Base-by-base conservation (phyloP, 1,140 invertebrate species). In the Oncopeltus fasciatus region DNA sequence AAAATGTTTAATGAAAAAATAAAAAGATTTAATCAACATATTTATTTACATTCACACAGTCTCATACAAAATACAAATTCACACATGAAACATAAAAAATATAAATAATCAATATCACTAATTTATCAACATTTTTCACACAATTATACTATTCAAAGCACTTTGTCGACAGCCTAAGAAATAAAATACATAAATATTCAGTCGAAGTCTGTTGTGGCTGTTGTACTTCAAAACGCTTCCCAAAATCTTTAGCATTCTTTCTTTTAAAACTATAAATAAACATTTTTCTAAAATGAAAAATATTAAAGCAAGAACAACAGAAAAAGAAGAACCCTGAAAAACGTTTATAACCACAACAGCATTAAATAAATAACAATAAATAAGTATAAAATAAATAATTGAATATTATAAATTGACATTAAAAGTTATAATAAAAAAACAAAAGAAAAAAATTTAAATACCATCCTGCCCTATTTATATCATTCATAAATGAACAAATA, bases 161-260 rank as follows among this genome's bases (percentile, higher is more conserved):
- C 31, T 38, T 38, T 38, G 31, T 24, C 26, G 49, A 53, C 49
- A 53, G 49, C 49, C 49, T 53, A 53, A 53, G 26, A 24, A 26
- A 53, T 53, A 53, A 46, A 53, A 26, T 53, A 53, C 49, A 38
- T 38, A 38, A 38, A 8, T 38, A 38, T 38, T 53, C 49, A 53
- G 49, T 53, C 49, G 26, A 53, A 24, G 18, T 53, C 49, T 53
- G 49, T 53, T 53, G 49, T 24, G 24, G 49, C 24, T 24, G 16
- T 53, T 9, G 21, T 53, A 53, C 20, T 53, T 16, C 16, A 53
- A 18, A 53, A 26, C 26, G 49, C 24, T 53, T 18, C 26, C 2
- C 49, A 24, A 24, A 53, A 18, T 24, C 21, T 26, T 24, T 53
- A n/a, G n/a, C 24, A 53, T 4, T 24, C 21, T 53, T 53, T 53